Base-by-base conservation (phyloP, 2,888 invertebrate species). In the Cantharis rustica region DNA sequence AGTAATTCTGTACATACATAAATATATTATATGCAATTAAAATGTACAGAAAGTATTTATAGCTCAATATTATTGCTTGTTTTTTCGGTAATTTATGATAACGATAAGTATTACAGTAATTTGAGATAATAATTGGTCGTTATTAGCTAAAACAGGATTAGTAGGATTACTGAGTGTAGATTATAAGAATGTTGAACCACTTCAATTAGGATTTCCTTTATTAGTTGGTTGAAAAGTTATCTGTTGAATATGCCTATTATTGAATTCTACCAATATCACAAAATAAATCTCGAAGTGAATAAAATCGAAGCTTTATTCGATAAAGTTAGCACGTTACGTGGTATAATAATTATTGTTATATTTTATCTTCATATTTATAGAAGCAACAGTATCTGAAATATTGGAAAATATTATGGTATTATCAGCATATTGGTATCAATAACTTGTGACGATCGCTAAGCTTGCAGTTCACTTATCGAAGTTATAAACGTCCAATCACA, bases 401-500 rank as follows among this genome's bases (percentile, higher is more conserved):
- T 61, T 16, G 16, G 17, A 73, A 63, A 68, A 73, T 61, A 66
- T 16, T n/a, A 23, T 47, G 23, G 64, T 66, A 66, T 66, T 75
- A 75, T 75, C 78, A 70, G 75, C 75, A 75, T 78, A 71, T 71
- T 78, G 69, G 79, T 80, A 80, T 81, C 80, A 79, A 81, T 81
- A 79, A 81, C 78, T 81, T 79, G 79, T 76, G 77, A 73, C 72
- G 76, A 81, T 79, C 79, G 78, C 72, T 75, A 78, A 78, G 76
- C 78, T 76, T 72, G 78, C 75, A 76, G 77, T 80, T 79, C 75
- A 74, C 79, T 82, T 82, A 82, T 83, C 82, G 79, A 71, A 73
- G 80, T 80, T 82, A 81, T 82, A 83, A 82, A 81, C 79, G 82
- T 80, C 83, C 83, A 84, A 84, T 84, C 83, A 83, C 80, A 82